Conservation (phyloP, 2,888 invertebrate genomes). For the Sussaba pulchella region DNA sequence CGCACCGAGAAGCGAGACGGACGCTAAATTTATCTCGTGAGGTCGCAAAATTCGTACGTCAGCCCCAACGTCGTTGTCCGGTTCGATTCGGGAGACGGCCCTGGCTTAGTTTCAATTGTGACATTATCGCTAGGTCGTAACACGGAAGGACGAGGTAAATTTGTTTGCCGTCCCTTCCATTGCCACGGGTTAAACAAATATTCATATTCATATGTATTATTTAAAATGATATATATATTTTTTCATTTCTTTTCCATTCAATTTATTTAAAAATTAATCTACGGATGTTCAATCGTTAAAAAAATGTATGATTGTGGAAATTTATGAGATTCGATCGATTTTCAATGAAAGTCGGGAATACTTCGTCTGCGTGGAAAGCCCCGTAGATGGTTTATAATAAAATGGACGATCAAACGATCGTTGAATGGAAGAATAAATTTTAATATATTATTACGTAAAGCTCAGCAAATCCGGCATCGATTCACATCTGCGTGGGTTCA, state of each 20-base stretch:
- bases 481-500: background rate
- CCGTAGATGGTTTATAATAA: background rate
- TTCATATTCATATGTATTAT: background rate
- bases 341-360: too few relatives aligned
- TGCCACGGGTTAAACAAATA: background rate
- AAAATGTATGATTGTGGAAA: too few relatives aligned
- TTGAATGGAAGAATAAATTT: background rate
- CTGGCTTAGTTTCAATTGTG: conserved; percentile 67
- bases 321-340: too few relatives aligned
- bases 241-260: background rate
- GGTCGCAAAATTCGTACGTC: conserved; percentile 32
- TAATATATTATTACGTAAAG: conserved; percentile 6
- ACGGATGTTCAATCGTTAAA: too few relatives aligned
- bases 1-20: conserved; percentile 14
- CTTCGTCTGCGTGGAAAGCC: background rate
- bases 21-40: conserved; percentile 45
- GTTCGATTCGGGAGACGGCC: conserved; percentile 54
- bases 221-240: background rate
- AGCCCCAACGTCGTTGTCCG: conserved; percentile 16
- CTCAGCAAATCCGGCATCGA: background rate
- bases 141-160: conserved; percentile 61
- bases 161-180: conserved; percentile 41
- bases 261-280: too few relatives aligned
- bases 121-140: conserved; percentile 52
- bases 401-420: background rate